These are phyloP conservation scores for Amazona guildingii DNA, from an alignment of 2,113 vertebrate species.

Conservation along the genomic window DNA sequence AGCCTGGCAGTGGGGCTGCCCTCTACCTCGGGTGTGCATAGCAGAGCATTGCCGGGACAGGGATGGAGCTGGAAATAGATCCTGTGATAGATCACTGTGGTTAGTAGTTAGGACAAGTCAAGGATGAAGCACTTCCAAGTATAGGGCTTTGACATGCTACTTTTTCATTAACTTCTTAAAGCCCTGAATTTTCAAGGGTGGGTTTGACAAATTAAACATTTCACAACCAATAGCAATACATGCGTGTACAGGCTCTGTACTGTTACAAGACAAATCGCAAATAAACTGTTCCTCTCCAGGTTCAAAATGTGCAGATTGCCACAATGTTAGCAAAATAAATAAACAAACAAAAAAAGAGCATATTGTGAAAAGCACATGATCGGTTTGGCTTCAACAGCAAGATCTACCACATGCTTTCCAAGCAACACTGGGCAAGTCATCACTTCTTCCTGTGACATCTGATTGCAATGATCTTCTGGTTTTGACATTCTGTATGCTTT, in stretches of 20 bases:
- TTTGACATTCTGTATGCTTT: not conserved
- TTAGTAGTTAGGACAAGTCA: not conserved
- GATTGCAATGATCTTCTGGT: accelerated
- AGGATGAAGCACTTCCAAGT: not conserved
- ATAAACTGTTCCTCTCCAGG: not conserved
- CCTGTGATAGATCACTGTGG: not conserved
- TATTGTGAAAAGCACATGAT: not conserved
- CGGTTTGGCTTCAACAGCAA: not conserved
- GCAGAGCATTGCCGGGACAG: accelerated
- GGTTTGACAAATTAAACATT: not conserved
- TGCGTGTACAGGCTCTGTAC: too few relatives aligned
- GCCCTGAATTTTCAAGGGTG: not conserved
- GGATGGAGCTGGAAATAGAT: not conserved
- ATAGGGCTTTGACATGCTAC: not conserved
- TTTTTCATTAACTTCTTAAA: not conserved
- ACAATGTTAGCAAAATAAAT: not conserved
- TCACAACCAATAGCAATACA: not conserved
- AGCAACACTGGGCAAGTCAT: not conserved
- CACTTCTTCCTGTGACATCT: not conserved
- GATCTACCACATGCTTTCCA: not conserved
- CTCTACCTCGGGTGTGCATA: accelerated
- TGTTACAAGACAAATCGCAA: not conserved
- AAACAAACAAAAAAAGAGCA: accelerated
- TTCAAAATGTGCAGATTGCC: not conserved
- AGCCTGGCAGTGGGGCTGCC: not conserved